Conservation (phyloP, 2,888 invertebrate species). For the Toxonevra muliebris region DNA sequence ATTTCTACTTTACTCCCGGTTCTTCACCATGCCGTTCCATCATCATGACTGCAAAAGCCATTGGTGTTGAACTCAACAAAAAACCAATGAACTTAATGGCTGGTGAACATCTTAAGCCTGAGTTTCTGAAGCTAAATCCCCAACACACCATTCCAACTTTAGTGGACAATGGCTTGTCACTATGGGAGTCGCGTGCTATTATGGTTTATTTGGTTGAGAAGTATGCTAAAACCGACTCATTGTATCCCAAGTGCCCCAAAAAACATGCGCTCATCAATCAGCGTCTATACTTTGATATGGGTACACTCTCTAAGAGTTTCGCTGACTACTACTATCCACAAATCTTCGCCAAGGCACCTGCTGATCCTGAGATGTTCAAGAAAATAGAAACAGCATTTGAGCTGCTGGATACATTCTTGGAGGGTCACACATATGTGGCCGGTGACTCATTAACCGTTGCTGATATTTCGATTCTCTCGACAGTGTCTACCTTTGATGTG, state of each 20-base stretch:
- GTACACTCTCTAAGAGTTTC: conserved; percentile 76
- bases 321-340: conserved; percentile 76
- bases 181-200: conserved; percentile 89
- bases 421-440: conserved; percentile 75
- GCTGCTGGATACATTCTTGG: conserved; percentile 76
- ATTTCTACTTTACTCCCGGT: conserved; percentile 72
- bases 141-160: conserved; percentile 87
- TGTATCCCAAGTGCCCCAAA: conserved; percentile 81
- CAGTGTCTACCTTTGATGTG: conserved; percentile 77
- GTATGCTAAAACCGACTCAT: conserved; percentile 79
- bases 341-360: conserved; percentile 70
- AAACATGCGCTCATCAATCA: conserved; percentile 81
- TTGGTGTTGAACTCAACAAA: conserved; percentile 73
- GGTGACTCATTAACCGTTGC: conserved; percentile 81
- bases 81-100: conserved; percentile 70
- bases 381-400: conserved; percentile 75
- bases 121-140: conserved; percentile 79
- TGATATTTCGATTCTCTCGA: conserved; percentile 75
- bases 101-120: conserved; percentile 75
- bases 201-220: conserved; percentile 80
- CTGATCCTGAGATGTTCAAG: conserved; percentile 74
- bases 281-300: conserved; percentile 81
- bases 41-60: conserved; percentile 71
- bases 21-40: conserved; percentile 75
- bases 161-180: conserved; percentile 80